Percentiles rank a stretch among this genome's conserved stretches.
phyloP scores from a whole-genome alignment of 2,888 invertebrate species.

The Zonitis immaculata region DNA sequence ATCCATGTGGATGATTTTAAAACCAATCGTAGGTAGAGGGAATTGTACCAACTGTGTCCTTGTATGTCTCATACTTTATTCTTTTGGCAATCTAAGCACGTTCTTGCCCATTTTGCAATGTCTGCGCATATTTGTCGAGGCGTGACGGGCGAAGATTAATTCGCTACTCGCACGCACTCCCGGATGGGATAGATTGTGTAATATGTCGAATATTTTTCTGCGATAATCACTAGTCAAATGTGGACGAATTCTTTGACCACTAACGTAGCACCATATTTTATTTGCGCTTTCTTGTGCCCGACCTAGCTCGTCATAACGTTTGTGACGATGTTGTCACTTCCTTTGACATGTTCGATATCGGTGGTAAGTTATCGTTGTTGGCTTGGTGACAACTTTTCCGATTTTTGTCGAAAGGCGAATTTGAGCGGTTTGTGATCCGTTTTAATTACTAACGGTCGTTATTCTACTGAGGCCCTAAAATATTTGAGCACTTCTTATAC shows the following conservation, averaged over 20 bases:
- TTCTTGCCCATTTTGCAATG: no score
- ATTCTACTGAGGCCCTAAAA: slow-evolving; percentile 27
- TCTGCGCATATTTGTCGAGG: no score
- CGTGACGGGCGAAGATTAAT: no score
- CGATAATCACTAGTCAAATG: no score
- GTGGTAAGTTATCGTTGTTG: slow-evolving; percentile 36
- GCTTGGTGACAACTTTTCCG: slow-evolving; percentile 37
- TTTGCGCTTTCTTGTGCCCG: no score
- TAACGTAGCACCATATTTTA: no score
- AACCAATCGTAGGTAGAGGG: slow-evolving; percentile 15
- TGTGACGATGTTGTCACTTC: slow-evolving; percentile 37
- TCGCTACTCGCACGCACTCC: no score
- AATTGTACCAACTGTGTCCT: slow-evolving; percentile 9
- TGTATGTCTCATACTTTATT: background rate
- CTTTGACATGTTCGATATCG: slow-evolving; percentile 36
- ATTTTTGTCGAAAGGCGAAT: slow-evolving; percentile 35
- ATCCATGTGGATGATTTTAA: slow-evolving; percentile 26
- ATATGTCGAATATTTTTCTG: no score
- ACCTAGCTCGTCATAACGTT: no score
- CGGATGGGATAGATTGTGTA: no score
- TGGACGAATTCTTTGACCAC: no score
- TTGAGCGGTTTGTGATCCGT: slow-evolving; percentile 42
- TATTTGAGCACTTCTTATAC: slow-evolving; percentile 4
- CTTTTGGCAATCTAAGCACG: no score
- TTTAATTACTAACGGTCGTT: slow-evolving; percentile 4